A percentile compares a stretch with the other conserved stretches of the same genome.
phyloP scores from a whole-genome alignment of 2,113 vertebrate species.

The Lanius collurio region DNA sequence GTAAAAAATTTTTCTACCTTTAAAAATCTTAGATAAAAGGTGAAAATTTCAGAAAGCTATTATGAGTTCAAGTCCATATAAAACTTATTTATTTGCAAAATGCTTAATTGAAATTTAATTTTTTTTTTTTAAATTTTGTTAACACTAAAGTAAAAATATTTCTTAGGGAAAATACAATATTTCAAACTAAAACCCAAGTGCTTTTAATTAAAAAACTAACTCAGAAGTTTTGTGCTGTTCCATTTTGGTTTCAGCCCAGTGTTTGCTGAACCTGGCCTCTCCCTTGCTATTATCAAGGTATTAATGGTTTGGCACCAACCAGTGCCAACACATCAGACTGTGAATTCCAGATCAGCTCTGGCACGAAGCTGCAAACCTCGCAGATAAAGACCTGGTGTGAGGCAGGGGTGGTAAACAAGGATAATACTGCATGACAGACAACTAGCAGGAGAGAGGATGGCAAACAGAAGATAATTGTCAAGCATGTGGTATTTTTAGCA shows the following conservation, averaged over 20 bases:
- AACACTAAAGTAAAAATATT: not conserved
- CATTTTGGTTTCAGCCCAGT: not conserved
- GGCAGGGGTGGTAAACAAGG: slow-evolving; percentile 1
- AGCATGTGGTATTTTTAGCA: slow-evolving; percentile 48
- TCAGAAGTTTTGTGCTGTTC: not conserved
- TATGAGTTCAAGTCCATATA: not conserved
- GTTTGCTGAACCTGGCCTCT: not conserved
- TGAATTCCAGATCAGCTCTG: not conserved
- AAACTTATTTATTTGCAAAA: not conserved
- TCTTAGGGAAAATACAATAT: not conserved
- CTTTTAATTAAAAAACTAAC: not conserved
- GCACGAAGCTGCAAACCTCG: not conserved
- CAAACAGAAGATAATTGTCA: slow-evolving; percentile 37
- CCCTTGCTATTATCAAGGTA: not conserved
- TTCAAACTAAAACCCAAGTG: not conserved
- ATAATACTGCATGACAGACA: slow-evolving; percentile 14
- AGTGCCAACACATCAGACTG: slow-evolving; percentile 6
- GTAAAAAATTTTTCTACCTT: not conserved
- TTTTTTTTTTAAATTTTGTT: not conserved
- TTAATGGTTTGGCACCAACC: not conserved
- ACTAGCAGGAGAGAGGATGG: not conserved
- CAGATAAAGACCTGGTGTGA: not conserved
- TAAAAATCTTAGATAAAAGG: not conserved
- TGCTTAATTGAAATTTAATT: fast-evolving
- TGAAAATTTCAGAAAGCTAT: not conserved